These are phyloP conservation scores for Bombus vancouverensis DNA, from an alignment of 1,140 invertebrate species.

Conservation along the genomic window DNA sequence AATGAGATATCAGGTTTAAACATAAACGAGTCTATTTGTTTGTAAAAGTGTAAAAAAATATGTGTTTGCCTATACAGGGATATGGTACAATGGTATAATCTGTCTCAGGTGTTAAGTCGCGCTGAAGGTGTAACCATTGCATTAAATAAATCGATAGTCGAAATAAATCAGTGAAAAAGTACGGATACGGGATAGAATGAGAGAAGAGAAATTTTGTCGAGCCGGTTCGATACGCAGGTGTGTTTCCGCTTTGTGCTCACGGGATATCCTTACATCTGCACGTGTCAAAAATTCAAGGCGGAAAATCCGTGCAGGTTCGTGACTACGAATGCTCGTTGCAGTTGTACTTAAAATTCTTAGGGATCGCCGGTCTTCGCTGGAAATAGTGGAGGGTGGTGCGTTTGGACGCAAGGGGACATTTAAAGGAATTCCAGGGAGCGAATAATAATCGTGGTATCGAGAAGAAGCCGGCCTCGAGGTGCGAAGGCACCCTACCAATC, in stretches of 20 bases:
- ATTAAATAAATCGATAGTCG: background rate
- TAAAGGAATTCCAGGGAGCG: slow-evolving; percentile 47
- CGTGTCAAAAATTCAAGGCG: background rate
- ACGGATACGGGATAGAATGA: background rate
- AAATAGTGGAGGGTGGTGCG: slow-evolving; percentile 30
- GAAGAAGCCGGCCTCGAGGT: slow-evolving; percentile 48
- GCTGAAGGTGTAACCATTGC: background rate
- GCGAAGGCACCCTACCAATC: slow-evolving; percentile 63
- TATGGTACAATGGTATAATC: background rate
- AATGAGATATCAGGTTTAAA: too few species aligned
- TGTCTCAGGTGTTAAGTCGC: background rate
- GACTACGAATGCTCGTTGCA: background rate
- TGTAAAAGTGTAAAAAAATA: too few species aligned
- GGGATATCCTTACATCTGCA: slow-evolving; percentile 13
- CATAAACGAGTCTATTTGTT: too few species aligned
- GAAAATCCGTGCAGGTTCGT: background rate
- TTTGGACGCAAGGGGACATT: slow-evolving; percentile 33
- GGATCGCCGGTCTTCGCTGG: background rate
- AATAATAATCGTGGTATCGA: slow-evolving; percentile 50
- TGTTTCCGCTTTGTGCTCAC: background rate
- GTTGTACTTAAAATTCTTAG: slow-evolving; percentile 49
- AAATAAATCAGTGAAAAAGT: background rate
- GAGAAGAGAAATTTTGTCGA: background rate
- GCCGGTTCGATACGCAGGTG: background rate
- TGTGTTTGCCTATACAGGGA: too few species aligned